Evolutionary conservation across 2,888 invertebrate species (phyloP).

Genomic region (Cybosia mesomella): DNA sequence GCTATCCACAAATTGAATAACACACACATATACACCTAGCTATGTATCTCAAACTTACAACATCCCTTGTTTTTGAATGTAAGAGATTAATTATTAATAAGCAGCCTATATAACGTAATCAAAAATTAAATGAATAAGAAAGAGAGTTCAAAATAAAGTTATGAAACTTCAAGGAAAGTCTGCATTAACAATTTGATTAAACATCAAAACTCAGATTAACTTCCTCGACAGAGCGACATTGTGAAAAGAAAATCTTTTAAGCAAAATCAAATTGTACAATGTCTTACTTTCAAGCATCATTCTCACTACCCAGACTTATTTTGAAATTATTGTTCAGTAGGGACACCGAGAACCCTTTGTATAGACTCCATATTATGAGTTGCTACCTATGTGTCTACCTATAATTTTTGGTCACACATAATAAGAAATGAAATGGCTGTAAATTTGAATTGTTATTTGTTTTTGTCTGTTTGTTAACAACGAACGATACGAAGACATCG

Average conservation of each 20-base stretch:
- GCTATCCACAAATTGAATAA: too few species aligned
- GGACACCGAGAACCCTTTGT: neutral
- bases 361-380: too few species aligned
- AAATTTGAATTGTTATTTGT: too few species aligned
- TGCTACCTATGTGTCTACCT: too few species aligned
- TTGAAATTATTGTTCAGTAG: neutral
- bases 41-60: too few species aligned
- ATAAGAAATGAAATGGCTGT: too few species aligned
- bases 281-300: neutral
- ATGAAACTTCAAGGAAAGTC: neutral
- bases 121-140: neutral
- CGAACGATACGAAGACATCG: too few species aligned
- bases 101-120: neutral
- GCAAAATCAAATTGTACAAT: neutral
- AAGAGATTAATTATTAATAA: neutral
- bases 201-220: slow-evolving; percentile 6
- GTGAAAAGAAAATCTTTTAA: neutral
- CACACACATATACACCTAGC: too few species aligned
- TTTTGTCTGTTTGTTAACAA: too few species aligned
- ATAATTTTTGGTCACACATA: too few species aligned
- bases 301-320: neutral
- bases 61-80: too few species aligned
- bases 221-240: neutral
- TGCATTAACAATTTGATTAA: slow-evolving; percentile 2
- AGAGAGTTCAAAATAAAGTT: neutral